Evolutionary conservation across 2,113 vertebrate genomes (phyloP).

Genomic region (Campylorhamphus procurvoides): DNA sequence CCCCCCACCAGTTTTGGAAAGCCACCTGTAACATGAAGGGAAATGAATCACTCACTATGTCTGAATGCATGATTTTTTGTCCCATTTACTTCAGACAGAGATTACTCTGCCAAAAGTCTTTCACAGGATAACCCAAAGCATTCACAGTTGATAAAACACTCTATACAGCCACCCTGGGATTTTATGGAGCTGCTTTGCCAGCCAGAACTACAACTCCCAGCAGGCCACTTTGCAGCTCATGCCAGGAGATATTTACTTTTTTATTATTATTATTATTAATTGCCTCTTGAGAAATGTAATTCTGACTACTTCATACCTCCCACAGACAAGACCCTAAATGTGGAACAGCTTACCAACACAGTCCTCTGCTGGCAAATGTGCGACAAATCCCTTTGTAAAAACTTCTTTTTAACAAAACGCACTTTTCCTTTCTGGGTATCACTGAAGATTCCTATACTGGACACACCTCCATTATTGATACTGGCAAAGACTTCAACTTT

Average conservation of each 20-base stretch:
- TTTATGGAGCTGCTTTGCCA: background rate
- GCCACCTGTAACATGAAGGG: background rate
- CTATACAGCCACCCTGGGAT: background rate
- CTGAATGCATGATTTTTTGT: background rate
- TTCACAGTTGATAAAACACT: background rate
- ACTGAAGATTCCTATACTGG: background rate
- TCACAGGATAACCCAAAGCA: background rate
- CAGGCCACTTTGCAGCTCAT: background rate
- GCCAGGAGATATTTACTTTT: background rate
- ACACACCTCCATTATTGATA: background rate
- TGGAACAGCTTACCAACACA: background rate
- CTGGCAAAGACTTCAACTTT: background rate
- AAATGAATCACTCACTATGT: background rate
- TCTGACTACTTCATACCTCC: background rate
- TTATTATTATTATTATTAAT: background rate
- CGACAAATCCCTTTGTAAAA: background rate
- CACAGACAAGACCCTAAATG: background rate
- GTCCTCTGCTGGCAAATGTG: background rate
- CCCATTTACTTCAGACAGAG: background rate
- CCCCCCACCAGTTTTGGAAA: background rate
- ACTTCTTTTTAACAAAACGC: background rate
- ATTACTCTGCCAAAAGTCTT: background rate
- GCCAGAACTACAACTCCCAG: background rate
- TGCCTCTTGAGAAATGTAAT: background rate
- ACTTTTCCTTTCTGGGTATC: background rate